A percentile compares a stretch with the other conserved stretches of the same genome.
Conservation (phyloP, 2,797 vertebrate species). For the Apogon hyalosoma region DNA sequence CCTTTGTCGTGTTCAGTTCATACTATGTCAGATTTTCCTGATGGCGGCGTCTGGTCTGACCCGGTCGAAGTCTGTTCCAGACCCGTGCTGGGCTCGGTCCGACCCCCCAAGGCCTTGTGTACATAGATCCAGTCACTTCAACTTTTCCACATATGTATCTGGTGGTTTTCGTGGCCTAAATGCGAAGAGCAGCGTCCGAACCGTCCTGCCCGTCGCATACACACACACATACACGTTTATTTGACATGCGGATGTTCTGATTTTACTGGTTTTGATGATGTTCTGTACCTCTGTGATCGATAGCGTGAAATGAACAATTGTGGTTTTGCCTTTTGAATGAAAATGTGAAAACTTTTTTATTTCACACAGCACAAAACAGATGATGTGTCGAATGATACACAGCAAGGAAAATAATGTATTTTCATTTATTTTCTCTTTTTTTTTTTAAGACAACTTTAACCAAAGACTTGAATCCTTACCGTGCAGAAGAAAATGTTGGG, state of each 20-base stretch:
- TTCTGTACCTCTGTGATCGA: constrained; percentile 36
- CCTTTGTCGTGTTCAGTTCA: no score
- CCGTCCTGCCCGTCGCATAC: constrained; percentile 12
- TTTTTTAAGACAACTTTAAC: constrained; percentile 81
- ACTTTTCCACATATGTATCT: constrained; percentile 21
- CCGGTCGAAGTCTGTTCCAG: neutral
- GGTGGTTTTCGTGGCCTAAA: constrained; percentile 41
- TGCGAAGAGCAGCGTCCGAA: constrained; percentile 24
- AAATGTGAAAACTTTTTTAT: constrained; percentile 35
- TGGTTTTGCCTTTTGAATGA: constrained; percentile 34
- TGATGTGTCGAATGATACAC: constrained; percentile 68
- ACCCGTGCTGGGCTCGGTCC: constrained; percentile 5
- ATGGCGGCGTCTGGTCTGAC: neutral
- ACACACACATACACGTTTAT: neutral
- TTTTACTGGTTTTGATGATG: constrained; percentile 22
- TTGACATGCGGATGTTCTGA: constrained; percentile 29
- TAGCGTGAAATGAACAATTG: constrained; percentile 37
- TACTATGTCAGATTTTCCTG: no score
- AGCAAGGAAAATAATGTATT: constrained; percentile 54
- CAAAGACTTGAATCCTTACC: constrained; percentile 90
- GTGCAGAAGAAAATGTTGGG: constrained; percentile 68
- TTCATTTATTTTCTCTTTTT: constrained; percentile 40
- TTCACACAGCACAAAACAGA: constrained; percentile 84
- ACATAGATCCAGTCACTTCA: constrained; percentile 33
- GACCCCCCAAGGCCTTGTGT: constrained; percentile 57